Base-by-base conservation (phyloP, 1,140 invertebrate species). In the Eubasilissa regina region DNA sequence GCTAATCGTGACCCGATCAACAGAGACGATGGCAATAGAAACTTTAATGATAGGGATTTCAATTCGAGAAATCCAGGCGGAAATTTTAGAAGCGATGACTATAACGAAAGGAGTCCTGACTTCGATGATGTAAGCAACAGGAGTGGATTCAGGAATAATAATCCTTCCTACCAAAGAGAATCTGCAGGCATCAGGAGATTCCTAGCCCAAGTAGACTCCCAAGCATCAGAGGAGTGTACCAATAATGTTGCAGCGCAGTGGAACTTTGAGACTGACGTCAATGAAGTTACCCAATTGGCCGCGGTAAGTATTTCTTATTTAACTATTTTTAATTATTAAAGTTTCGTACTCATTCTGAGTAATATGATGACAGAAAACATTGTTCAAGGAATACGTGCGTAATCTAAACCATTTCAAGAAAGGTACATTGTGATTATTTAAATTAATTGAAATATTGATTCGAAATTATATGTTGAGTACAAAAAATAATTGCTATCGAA, bases 221-320 rank as follows among this genome's bases (percentile, higher is more conserved):
- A 94, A 79, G 92, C 93, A 11, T 93, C 94, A 0, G 91, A 94
- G 84, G 92, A 94, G 84, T 96, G 95, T 85, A 95, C 94, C 3
- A 92, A 92, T 43, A 96, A 96, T 86, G 95, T 96, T 43, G 93
- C 92, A 0, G 94, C 95, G 0, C 95, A 96, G 83, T 97, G 95
- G 95, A 93, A 94, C 84, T 97, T 95, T 85, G 95, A 96, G 87
- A 96, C 95, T 0, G 94, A 96, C 85, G 94, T 96, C 6, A 96
- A 95, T 85, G 94, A 95, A 85, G 91, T 90, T 70, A 95, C 94
- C 0, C 95, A 96, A 87, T 87, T 94, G 78, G 92, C 93, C 86
- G 95, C 95, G 86, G 95, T 96, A 87, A 94, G 94, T 93, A 3
- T 76, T 35, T 17, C 6, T 43, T 60, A 48, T 25, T 43, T 62